Base-by-base conservation (phyloP, 2,113 vertebrate species). In the Nerophis lumbriciformis region DNA sequence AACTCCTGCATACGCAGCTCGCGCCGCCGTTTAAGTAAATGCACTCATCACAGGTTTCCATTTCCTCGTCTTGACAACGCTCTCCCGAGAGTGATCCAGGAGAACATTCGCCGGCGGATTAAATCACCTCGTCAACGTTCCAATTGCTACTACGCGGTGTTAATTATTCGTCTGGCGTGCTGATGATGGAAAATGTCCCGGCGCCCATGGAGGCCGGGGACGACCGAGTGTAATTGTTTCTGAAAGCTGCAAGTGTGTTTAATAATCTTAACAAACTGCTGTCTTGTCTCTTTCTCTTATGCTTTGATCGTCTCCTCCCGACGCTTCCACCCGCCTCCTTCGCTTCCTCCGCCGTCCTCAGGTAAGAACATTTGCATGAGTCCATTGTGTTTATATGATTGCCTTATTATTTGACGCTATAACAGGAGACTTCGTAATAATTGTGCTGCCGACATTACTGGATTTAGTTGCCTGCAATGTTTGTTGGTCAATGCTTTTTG, bases 291-390 rank as follows among this genome's bases (percentile, higher is more conserved):
- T 77, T 4, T 63, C 12, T 54, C 14, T 15, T 37, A 19, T 54
- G 12, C 53, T 56, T 59, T 56, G 63, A 57, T 44, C 55, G 9
- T 13, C 21, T 59, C 38, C 10, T 21, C 8, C 48, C 57, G 4
- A n/a, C 36, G 69, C 36, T 44, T 79, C 57, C 38, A 47, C 57
- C 53, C 2, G 0, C 2, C 13, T 14, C 61, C 55, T 53, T 55
- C 37, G 53, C 15, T 61, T 49, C 53, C 5, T 72, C 58, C 28
- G 51, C 63, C 70, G 15, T 79, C 71, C 53, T 63, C 85, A 88
- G 85, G 87, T 88, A 85, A 85, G 79, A 81, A 54, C 42, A 62
- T 57, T 69, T 73, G 4, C 28, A 38, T 45, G 4, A 12, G 42
- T 45, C 42, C 42, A 11, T 44, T 66, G 50, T 55, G 65, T 49